phyloP scores from a whole-genome alignment of 2,113 vertebrate species.

The Seriola aureovittata region DNA sequence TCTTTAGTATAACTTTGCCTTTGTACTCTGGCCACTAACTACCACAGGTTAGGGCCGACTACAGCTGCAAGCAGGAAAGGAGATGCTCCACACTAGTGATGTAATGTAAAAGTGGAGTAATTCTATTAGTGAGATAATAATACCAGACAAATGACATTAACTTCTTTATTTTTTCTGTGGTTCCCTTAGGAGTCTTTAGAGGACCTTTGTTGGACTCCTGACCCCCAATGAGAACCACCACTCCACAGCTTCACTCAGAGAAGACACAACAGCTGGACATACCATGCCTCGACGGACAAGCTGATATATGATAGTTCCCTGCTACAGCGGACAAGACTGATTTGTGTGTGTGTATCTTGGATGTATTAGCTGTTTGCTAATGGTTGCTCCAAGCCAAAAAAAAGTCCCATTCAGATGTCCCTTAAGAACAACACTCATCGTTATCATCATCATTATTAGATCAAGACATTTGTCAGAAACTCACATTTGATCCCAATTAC shows the following conservation, averaged over 20 bases:
- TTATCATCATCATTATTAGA: constrained; percentile 20
- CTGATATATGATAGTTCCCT: constrained; percentile 41
- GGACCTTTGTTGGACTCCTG: background rate
- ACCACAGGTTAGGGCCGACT: background rate
- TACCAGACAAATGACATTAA: background rate
- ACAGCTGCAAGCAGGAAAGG: background rate
- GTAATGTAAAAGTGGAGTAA: background rate
- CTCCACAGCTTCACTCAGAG: constrained; percentile 44
- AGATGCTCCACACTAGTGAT: background rate
- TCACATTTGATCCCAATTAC: constrained; percentile 42
- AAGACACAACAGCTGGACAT: constrained; percentile 64
- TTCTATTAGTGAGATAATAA: background rate
- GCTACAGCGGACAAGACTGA: background rate
- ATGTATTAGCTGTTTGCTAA: constrained; percentile 9
- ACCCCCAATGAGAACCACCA: constrained; percentile 2
- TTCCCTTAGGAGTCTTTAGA: constrained; percentile 2
- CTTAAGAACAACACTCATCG: background rate
- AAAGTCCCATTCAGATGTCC: constrained; percentile 10
- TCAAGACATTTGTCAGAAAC: constrained; percentile 17
- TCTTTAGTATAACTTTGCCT: background rate
- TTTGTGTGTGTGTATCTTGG: background rate
- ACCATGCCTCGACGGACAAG: constrained; percentile 32
- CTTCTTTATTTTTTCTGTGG: background rate
- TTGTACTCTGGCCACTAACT: background rate
- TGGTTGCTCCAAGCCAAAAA: background rate